Evolutionary conservation across 2,113 vertebrate genomes (phyloP), one percentile per base, ranked within the genome.

Genomic region (Dunckerocampus dactyliophorus): DNA sequence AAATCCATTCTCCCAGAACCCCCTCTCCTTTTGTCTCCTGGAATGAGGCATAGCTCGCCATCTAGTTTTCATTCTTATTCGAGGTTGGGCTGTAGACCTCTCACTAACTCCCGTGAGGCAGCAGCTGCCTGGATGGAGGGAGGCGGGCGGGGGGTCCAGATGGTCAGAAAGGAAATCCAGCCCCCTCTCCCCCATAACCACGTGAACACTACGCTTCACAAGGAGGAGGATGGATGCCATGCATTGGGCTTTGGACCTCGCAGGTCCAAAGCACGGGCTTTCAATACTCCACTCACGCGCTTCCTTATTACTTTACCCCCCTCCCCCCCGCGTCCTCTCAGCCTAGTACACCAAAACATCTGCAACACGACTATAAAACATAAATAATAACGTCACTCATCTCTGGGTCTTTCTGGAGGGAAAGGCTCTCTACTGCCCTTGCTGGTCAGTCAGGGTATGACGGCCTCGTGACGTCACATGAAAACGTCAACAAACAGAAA

Each of bases 1-100:
- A 42, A 42, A 21, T 56, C 54, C 54, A 56, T 56, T 56, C 53
- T 56, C 20, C 48, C 48, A 19, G 8, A 12, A 13, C 14, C 48
- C 10, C 49, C 22, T 15, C 49, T 22, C 17, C 53, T 39, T 42
- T 56, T 56, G 34, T 42, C 54, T 7, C 14, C 19, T 56, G n/a
- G 34, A 56, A 56, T 56, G 39, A 13, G 54, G 31, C 2, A 17
- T 10, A 28, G 50, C 50, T 54, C 1, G 16, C 24, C 24, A 28
- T 28, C 24, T 28, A n/a, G n/a, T 39, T 12, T 39, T 28, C n/a
- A n/a, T n/a, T n/a, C n/a, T n/a, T n/a, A n/a, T n/a, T n/a, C n/a
- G n/a, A n/a, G n/a, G n/a, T 42, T 21, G 20, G 37, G 54, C 20
- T 34, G n/a, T n/a, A 19, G n/a, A 43, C 12, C 39, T 42, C 39